Percentiles rank a stretch among this genome's conserved stretches.
phyloP scores from a whole-genome alignment of 1,140 invertebrate species.

The Rhopalosiphum padi region DNA sequence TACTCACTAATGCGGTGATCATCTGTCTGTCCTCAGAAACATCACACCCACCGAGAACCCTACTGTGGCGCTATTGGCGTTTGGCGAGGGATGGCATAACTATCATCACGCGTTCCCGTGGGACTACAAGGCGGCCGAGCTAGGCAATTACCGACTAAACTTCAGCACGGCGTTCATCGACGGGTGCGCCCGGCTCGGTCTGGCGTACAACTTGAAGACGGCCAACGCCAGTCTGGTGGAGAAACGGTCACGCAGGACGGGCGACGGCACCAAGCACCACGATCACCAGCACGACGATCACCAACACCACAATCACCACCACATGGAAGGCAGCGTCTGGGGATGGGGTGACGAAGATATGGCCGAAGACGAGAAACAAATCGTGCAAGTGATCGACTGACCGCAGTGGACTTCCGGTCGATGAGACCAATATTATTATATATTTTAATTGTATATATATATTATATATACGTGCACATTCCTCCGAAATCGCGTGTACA shows the following conservation, averaged over 20 bases:
- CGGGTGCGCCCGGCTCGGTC: constrained; percentile 68
- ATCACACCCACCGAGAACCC: constrained; percentile 71
- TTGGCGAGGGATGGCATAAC: constrained; percentile 85
- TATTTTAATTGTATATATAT: not conserved
- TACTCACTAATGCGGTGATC: not conserved
- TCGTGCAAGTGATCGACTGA: constrained; percentile 64
- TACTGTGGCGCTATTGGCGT: constrained; percentile 62
- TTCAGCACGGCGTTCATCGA: constrained; percentile 67
- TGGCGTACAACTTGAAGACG: constrained; percentile 71
- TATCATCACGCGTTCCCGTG: constrained; percentile 92
- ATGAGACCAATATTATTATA: not conserved
- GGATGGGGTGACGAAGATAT: constrained; percentile 79
- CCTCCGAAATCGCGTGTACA: not conserved
- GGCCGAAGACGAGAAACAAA: constrained; percentile 70
- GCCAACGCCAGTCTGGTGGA: constrained; percentile 68
- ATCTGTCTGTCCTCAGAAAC: constrained; percentile 62
- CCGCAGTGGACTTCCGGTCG: not conserved
- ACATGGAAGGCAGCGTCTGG: constrained; percentile 66
- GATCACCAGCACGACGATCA: constrained; percentile 60
- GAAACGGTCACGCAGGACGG: constrained; percentile 68
- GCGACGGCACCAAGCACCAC: constrained; percentile 67
- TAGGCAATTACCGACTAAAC: constrained; percentile 66
- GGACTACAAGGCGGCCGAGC: constrained; percentile 77
- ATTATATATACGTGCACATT: not conserved
- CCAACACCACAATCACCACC: not conserved